These are phyloP conservation scores for Picathartes gymnocephalus DNA, from an alignment of 2,113 vertebrate genomes.

Conservation along the genomic window DNA sequence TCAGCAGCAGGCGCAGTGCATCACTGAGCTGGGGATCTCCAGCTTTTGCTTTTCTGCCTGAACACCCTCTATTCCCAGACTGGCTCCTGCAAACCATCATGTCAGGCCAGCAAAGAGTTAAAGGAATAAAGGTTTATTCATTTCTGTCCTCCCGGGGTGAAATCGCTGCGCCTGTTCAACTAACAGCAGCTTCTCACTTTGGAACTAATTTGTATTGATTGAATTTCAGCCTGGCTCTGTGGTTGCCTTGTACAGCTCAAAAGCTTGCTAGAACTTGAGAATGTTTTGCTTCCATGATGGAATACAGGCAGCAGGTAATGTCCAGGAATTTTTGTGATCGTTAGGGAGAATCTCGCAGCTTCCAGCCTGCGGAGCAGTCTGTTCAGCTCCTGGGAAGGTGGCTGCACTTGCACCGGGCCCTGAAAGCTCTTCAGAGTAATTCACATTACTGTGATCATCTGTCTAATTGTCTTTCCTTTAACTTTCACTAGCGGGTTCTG, in stretches of 20 bases:
- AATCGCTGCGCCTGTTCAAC: not conserved
- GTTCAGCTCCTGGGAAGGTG: not conserved
- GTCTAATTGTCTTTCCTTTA: not conserved
- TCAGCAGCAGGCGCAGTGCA: not conserved
- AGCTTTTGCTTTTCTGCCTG: not conserved
- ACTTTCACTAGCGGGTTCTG: not conserved
- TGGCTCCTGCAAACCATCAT: fast-evolving
- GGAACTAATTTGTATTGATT: not conserved
- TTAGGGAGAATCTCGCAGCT: not conserved
- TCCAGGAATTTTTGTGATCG: not conserved
- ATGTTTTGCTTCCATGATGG: not conserved
- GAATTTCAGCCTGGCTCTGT: not conserved
- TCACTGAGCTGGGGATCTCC: not conserved
- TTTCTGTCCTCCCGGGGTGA: not conserved
- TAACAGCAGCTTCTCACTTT: not conserved
- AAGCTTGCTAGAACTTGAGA: not conserved
- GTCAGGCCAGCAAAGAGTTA: not conserved
- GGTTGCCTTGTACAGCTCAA: not conserved
- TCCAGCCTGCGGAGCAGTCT: not conserved
- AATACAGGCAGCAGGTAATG: not conserved
- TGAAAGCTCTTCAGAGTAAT: not conserved
- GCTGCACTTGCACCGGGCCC: not conserved
- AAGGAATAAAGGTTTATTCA: not conserved
- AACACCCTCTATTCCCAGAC: not conserved
- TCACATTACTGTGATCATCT: not conserved